Evolutionary conservation across 2,888 invertebrate species (phyloP), one percentile per base, ranked within the genome.

Genomic region (Pristionchus entomophagus): DNA sequence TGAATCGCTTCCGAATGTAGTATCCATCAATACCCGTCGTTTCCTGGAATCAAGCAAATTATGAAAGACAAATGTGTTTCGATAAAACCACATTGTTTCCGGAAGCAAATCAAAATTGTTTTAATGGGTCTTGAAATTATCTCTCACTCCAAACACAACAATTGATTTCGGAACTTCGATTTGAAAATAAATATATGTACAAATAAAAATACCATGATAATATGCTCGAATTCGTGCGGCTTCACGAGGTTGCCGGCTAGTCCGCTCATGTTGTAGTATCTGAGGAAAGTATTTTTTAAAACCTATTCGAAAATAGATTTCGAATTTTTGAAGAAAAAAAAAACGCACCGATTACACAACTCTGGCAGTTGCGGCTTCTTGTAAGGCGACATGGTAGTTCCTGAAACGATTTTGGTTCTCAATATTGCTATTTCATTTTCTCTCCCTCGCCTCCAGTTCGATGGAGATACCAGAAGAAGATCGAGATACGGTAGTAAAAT

Each of bases 1-100:
- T 65, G 32, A 65, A 53, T 19, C 83, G 59, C 65, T 84, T 84
- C 26, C 65, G 45, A n/a, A 84, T 51, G 49, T 84, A 84, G 22
- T 84, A 17, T 19, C 83, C 65, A 14, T 32, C 49, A 8, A 84
- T 84, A 29, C 82, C 82, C 4, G 82, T 82, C 38, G 82, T 82
- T 29, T 59, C 38, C 82, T 82, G 82, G 35, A 82, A 4, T 45
- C 6, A 14, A 45, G 14, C 14, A 59, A 26, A 5, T 22, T 26
- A 22, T 12, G 22, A n/a, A 59, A 8, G 26, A n/a, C 19, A 59
- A 59, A 8, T 59, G 19, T n/a, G n/a, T n/a, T 45, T 45, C 45
- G 45, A 45, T 45, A 45, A 45, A 45, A 45, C 6, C 53, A 51
- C 12, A 17, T n/a, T n/a, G n/a, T n/a, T n/a, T n/a, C n/a, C 49